A percentile compares a stretch with the other conserved stretches of the same genome.
phyloP scores from a whole-genome alignment of 2,797 vertebrate species.

The Jordanella pulchra region DNA sequence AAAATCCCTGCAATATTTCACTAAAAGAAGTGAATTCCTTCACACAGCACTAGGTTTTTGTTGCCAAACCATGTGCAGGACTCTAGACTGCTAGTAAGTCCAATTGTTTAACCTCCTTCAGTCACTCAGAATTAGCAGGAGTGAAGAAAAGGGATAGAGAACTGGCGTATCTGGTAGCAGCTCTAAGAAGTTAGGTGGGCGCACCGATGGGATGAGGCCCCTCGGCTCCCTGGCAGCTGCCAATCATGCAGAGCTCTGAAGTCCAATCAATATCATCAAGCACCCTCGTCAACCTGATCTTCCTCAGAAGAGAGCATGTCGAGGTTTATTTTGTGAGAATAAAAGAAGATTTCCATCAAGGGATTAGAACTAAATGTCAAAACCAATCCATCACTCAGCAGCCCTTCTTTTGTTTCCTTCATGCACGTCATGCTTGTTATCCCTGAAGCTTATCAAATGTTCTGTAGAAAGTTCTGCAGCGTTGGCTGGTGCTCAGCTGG shows the following conservation, averaged over 20 bases:
- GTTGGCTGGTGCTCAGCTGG: conserved; percentile 23
- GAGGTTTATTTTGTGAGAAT: conserved; percentile 38
- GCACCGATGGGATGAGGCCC: conserved; percentile 35
- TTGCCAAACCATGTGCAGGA: conserved; percentile 53
- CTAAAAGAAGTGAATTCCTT: conserved; percentile 6
- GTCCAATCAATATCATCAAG: conserved; percentile 67
- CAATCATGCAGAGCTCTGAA: conserved; percentile 65
- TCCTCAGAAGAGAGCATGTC: conserved; percentile 56
- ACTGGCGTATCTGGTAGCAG: conserved; percentile 57
- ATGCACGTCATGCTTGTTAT: conserved; percentile 37
- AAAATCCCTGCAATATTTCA: conserved; percentile 1
- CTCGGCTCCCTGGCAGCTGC: conserved; percentile 67
- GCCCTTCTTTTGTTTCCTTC: conserved; percentile 38
- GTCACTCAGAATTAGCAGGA: conserved; percentile 64
- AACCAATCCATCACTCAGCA: conserved; percentile 48
- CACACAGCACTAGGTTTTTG: conserved; percentile 7
- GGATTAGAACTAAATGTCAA: conserved; percentile 49
- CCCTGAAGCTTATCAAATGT: conserved; percentile 17
- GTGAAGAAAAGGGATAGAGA: conserved; percentile 45
- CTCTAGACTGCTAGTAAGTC: conserved; percentile 57
- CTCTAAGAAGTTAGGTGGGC: conserved; percentile 43
- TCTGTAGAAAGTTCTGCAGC: conserved; percentile 42
- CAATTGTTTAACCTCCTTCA: conserved; percentile 56
- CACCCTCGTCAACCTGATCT: conserved; percentile 45
- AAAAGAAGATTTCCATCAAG: conserved; percentile 41